These are phyloP conservation scores for Elysia crispata DNA, from an alignment of 2,888 invertebrate genomes.

Conservation along the genomic window DNA sequence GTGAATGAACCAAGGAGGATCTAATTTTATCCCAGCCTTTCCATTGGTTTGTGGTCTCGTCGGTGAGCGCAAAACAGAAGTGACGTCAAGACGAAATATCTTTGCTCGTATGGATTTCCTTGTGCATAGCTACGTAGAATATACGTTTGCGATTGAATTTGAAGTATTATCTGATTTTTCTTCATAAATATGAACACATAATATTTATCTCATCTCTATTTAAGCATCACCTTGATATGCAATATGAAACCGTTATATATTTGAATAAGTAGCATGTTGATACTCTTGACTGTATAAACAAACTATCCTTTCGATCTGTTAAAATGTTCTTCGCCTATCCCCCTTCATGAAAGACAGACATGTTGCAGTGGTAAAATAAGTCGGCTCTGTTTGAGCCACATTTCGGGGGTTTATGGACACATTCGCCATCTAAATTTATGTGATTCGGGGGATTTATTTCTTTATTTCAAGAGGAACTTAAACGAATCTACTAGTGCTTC, in stretches of 20 bases:
- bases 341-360: constrained; percentile 62
- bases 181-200: too few relatives aligned
- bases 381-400: constrained; percentile 68
- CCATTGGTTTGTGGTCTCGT: constrained; percentile 36
- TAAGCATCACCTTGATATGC: too few relatives aligned
- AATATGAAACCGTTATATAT: too few relatives aligned
- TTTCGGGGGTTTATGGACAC: constrained; percentile 63
- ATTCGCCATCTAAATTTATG: too few relatives aligned
- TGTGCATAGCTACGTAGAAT: too few relatives aligned
- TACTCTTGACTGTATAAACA: constrained; percentile 24
- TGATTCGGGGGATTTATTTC: too few relatives aligned
- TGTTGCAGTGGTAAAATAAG: constrained; percentile 63
- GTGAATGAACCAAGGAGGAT: constrained; percentile 16
- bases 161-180: too few relatives aligned
- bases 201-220: too few relatives aligned
- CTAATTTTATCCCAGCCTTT: constrained; percentile 40
- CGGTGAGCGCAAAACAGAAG: constrained; percentile 47
- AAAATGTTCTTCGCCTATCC: constrained; percentile 67
- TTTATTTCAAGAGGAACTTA: too few relatives aligned
- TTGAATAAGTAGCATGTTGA: too few relatives aligned
- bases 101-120: constrained; percentile 30
- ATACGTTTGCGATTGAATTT: too few relatives aligned
- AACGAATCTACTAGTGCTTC: too few relatives aligned
- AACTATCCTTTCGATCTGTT: constrained; percentile 54
- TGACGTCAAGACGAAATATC: constrained; percentile 35